phyloP scores from a whole-genome alignment of 1,140 invertebrate species.

The Carcinoscorpius rotundicauda region DNA sequence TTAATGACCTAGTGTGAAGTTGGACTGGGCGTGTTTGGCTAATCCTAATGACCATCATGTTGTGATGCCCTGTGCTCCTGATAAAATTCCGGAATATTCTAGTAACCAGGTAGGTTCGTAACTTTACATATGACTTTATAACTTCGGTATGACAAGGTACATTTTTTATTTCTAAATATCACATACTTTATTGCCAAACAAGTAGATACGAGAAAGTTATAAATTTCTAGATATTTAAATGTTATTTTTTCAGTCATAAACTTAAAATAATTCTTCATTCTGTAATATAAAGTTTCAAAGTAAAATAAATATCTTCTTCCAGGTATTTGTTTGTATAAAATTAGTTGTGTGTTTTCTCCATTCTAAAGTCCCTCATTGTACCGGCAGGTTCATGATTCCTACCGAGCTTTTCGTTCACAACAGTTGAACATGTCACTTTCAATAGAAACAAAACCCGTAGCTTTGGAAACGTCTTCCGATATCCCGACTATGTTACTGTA shows the following conservation, averaged over 20 bases:
- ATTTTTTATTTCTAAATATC: too few relatives aligned
- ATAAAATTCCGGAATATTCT: constrained; percentile 93
- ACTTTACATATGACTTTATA: too few relatives aligned
- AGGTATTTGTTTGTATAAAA: too few relatives aligned
- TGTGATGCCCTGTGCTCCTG: constrained; percentile 92
- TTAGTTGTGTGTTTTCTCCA: too few relatives aligned
- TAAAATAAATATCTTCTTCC: too few relatives aligned
- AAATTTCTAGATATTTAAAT: too few relatives aligned
- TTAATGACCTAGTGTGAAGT: constrained; percentile 45
- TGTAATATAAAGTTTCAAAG: too few relatives aligned
- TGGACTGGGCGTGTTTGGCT: constrained; percentile 82
- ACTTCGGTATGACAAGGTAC: too few relatives aligned
- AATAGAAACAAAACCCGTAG: constrained; percentile 66
- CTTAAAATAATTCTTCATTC: too few relatives aligned
- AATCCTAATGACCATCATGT: constrained; percentile 91
- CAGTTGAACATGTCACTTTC: constrained; percentile 77
- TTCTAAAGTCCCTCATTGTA: too few relatives aligned
- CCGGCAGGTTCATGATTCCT: constrained; percentile 52
- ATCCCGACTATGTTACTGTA: constrained; percentile 69
- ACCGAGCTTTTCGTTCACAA: constrained; percentile 78
- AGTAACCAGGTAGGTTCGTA: constrained; percentile 57
- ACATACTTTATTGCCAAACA: too few relatives aligned
- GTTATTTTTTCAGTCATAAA: neutral
- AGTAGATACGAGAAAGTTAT: too few relatives aligned
- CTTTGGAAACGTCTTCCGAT: constrained; percentile 27